These are phyloP conservation scores for Astur gentilis DNA, from an alignment of 2,113 vertebrate species.

Conservation along the genomic window DNA sequence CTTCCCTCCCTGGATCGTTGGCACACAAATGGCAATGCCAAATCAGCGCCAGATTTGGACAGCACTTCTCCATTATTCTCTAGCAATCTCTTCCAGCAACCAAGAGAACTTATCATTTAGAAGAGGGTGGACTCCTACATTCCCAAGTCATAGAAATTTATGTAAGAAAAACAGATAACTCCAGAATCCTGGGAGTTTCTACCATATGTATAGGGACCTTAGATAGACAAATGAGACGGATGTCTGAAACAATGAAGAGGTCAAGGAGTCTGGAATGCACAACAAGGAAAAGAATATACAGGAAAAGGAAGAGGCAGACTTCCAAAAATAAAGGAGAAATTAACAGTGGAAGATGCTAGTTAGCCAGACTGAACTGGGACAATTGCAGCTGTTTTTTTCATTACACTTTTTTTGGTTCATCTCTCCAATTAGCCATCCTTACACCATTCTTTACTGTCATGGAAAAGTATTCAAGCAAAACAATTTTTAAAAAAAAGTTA, in stretches of 20 bases:
- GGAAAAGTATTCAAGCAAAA: neutral
- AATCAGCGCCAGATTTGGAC: neutral
- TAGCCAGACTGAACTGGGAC: neutral
- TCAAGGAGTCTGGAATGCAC: neutral
- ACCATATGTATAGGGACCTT: neutral
- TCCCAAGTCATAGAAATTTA: neutral
- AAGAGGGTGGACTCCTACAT: neutral
- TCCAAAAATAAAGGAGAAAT: neutral
- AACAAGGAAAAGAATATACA: neutral
- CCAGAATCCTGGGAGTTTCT: neutral
- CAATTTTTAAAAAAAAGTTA: neutral
- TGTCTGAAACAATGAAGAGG: neutral
- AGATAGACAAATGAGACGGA: accelerated
- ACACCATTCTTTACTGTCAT: neutral
- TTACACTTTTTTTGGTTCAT: neutral
- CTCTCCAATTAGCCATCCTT: neutral
- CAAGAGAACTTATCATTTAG: neutral
- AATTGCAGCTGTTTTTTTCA: neutral
- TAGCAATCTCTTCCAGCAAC: neutral
- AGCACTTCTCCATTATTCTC: neutral
- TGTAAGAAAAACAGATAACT: neutral
- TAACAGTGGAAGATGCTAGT: neutral
- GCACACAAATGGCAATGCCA: neutral
- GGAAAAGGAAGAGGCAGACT: neutral
- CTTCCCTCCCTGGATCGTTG: neutral